A percentile compares a stretch with the other conserved stretches of the same genome.
phyloP scores from a whole-genome alignment of 1,140 invertebrate species.

The Bombus waltoni region DNA sequence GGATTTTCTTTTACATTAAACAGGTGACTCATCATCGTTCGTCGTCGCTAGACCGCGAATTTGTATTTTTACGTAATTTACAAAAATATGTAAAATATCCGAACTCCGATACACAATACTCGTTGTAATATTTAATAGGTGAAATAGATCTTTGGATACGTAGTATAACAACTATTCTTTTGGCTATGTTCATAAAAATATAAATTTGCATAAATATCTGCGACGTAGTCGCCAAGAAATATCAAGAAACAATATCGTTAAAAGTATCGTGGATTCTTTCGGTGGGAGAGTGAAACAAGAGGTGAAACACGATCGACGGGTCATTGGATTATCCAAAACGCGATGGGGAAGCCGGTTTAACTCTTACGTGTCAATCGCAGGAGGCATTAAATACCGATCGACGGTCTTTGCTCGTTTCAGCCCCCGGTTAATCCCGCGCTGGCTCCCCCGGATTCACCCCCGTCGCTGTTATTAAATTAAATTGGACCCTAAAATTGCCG shows the following conservation, averaged over 20 bases:
- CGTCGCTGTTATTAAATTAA: conserved; percentile 79
- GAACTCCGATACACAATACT: too few relatives aligned
- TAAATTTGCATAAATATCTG: background rate
- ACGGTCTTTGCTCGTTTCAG: conserved; percentile 75
- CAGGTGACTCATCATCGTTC: too few relatives aligned
- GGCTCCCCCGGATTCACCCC: conserved; percentile 4
- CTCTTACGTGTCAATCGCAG: conserved; percentile 80
- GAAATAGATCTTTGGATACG: too few relatives aligned
- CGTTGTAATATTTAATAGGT: too few relatives aligned
- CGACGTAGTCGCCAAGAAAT: too few relatives aligned
- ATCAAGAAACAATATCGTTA: background rate
- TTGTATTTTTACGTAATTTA: too few relatives aligned
- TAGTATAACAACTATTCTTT: too few relatives aligned
- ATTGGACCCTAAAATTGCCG: conserved; percentile 78
- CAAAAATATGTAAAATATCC: too few relatives aligned
- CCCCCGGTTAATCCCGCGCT: conserved; percentile 44
- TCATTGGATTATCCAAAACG: conserved; percentile 53
- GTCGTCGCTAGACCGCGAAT: too few relatives aligned
- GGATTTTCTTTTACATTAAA: too few relatives aligned
- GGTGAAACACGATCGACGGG: conserved; percentile 6
- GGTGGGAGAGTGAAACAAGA: background rate
- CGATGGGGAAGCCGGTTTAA: conserved; percentile 47
- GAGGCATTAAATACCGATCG: conserved; percentile 81
- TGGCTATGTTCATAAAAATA: background rate
- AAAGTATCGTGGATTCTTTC: background rate